Evolutionary conservation across 1,140 invertebrate genomes (phyloP).

Genomic region (Pachypsylla venusta): DNA sequence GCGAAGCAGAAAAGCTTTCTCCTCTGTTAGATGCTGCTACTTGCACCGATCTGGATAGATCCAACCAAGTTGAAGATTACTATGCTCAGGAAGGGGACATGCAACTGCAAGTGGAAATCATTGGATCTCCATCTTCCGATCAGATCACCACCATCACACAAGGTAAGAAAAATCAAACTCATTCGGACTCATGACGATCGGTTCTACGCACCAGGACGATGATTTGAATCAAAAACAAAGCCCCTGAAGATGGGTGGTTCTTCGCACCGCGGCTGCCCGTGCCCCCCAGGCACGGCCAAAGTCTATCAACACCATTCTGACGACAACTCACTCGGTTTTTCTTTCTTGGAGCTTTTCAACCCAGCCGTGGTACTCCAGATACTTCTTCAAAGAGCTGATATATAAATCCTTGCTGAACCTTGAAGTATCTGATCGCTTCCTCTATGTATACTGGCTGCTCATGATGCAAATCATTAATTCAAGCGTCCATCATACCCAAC

Average conservation of each 20-base stretch:
- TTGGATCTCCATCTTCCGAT: background rate
- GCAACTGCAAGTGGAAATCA: background rate
- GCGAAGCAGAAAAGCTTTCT: slow-evolving; percentile 62
- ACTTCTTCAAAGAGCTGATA: too few species aligned
- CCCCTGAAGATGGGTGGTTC: slow-evolving; percentile 43
- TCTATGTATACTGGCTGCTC: too few species aligned
- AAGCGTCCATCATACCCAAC: too few species aligned
- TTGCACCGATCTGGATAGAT: slow-evolving; percentile 10
- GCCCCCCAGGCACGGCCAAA: too few species aligned
- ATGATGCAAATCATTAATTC: too few species aligned
- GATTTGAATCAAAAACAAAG: slow-evolving; percentile 17
- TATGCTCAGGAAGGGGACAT: background rate
- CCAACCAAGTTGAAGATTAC: background rate
- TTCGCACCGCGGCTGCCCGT: too few species aligned
- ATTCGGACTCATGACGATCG: slow-evolving; percentile 4
- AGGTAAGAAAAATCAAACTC: slow-evolving; percentile 7
- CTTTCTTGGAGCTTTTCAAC: too few species aligned
- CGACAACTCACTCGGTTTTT: too few species aligned
- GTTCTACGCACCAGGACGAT: slow-evolving; percentile 24
- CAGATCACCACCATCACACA: slow-evolving; percentile 5
- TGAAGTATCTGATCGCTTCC: too few species aligned
- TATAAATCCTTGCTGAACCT: too few species aligned
- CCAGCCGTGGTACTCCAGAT: too few species aligned
- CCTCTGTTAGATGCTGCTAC: slow-evolving; percentile 39
- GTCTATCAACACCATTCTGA: too few species aligned